Evolutionary conservation across 2,797 vertebrate genomes (phyloP).

Genomic region (Amphiprion clarkii): DNA sequence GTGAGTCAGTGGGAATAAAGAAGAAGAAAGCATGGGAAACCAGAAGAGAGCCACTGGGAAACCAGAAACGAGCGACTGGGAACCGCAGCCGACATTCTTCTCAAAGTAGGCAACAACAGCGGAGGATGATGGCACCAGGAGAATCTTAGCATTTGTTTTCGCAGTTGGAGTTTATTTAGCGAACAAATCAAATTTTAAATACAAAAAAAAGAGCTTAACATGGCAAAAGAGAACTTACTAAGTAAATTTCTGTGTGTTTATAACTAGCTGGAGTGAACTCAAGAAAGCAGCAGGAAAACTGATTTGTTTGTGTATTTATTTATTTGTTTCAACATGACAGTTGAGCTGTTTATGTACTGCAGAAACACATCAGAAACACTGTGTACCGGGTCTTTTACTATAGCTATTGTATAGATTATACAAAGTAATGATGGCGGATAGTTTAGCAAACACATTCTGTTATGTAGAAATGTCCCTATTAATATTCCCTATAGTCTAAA

Average conservation of each 20-base stretch:
- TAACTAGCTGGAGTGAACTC: neutral
- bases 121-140: neutral
- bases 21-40: constrained; percentile 44
- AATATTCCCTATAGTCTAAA: too few relatives aligned
- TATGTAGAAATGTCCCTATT: too few relatives aligned
- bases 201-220: neutral
- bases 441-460: too few relatives aligned
- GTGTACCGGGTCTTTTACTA: neutral
- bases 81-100: constrained; percentile 34
- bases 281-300: constrained; percentile 11
- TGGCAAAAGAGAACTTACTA: constrained; percentile 14
- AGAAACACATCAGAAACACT: neutral
- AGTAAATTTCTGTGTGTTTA: constrained; percentile 15
- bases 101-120: constrained; percentile 8
- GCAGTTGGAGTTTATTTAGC: constrained; percentile 27
- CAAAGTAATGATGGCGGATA: too few relatives aligned
- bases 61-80: constrained; percentile 18
- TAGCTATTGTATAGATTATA: neutral
- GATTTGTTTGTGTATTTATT: neutral
- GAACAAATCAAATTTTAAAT: neutral
- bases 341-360: neutral
- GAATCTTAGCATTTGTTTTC: constrained; percentile 41
- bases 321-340: neutral
- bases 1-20: constrained; percentile 22
- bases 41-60: constrained; percentile 30